These are phyloP conservation scores for Opisthocomus hoazin DNA, from an alignment of 2,113 vertebrate genomes.

Conservation along the genomic window DNA sequence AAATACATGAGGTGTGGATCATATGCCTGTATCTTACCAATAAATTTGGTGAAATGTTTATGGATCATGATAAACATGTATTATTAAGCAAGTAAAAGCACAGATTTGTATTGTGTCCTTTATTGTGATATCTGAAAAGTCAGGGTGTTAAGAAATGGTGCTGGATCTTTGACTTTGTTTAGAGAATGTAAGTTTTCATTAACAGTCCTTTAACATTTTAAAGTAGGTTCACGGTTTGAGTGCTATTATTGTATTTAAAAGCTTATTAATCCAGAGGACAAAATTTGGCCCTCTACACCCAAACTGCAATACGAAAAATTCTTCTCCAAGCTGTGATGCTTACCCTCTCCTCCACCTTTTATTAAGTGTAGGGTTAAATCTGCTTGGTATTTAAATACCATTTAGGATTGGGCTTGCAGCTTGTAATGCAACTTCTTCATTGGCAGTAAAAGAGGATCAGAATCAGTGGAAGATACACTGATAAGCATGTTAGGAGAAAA, in stretches of 20 bases:
- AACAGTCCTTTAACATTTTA: not conserved
- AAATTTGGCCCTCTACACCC: not conserved
- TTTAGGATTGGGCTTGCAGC: not conserved
- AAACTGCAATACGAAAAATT: not conserved
- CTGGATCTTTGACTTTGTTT: not conserved
- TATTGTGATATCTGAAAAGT: not conserved
- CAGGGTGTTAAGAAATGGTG: not conserved
- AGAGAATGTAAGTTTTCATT: not conserved
- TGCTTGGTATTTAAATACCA: not conserved
- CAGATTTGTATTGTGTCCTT: not conserved
- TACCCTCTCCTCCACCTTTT: fast-evolving
- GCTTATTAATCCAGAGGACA: not conserved
- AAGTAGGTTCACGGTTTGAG: not conserved
- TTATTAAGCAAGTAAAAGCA: not conserved
- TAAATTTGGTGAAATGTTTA: not conserved
- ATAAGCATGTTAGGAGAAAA: not conserved
- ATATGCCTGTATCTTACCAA: not conserved
- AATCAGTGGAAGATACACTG: not conserved
- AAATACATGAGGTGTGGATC: not conserved
- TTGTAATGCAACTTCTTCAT: not conserved
- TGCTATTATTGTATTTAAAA: not conserved
- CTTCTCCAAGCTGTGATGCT: not conserved
- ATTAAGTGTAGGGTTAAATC: not conserved
- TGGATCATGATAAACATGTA: not conserved
- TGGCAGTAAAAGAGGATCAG: not conserved